Base-by-base conservation (phyloP, 2,888 invertebrate genomes). In the Bellardia pandia region DNA sequence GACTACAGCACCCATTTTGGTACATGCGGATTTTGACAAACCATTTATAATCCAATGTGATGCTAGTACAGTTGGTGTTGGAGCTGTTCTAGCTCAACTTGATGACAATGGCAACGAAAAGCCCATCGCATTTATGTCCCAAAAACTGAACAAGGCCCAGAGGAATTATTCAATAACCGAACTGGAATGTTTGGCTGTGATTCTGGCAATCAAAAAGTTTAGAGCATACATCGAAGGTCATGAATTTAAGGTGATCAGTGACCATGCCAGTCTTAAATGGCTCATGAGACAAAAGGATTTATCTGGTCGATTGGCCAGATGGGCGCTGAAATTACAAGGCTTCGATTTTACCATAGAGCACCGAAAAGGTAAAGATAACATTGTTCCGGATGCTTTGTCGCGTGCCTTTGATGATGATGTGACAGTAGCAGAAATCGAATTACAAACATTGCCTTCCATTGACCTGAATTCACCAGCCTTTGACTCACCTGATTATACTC, bases 1-100 rank as follows among this genome's bases (percentile, higher is more conserved):
- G 45, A 45, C 45, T 13, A 13, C 45, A 45, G 45, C 45, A 45
- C 45, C 45, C 45, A 45, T 45, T 13, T 45, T 45, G 45, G 45
- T 45, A 45, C 45, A 45, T 13, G 45, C 45, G 45, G 13, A 45
- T 4, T 45, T 71, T 40, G 0, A 53, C 2, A 40, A 56, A 6
- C 71, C 71, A 2, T 71, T 74, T 16, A 60, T 74, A 3, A 2
- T 74, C 0, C 74, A 74, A n/a, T 74, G 74, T 33, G 45, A 45
- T 13, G 45, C 45, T 13, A 45, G 45, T 45, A 45, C 45, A 3
- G 11, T 45, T 45, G 45, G 45, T 45, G 4, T 45, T 45, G 45
- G 45, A 13, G 45, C 45, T 13, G 45, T 45, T 45, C 9, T 45
- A n/a, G 60, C 60, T 5, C 74, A 74, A 45, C 4, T 30, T 33